Base-by-base conservation (phyloP, 2,113 vertebrate species). In the Cathartes aura region DNA sequence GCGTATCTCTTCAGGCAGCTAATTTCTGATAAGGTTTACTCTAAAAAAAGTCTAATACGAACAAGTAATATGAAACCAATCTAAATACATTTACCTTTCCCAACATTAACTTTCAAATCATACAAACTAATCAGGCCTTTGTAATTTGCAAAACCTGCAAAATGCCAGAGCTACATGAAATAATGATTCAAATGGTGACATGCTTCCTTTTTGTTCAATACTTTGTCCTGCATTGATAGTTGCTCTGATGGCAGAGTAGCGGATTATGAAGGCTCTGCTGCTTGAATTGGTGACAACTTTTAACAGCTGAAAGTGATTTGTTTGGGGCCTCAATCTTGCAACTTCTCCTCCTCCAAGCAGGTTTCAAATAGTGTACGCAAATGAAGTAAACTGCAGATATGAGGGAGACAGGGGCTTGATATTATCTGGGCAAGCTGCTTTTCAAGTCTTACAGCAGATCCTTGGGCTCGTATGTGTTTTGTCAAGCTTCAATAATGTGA, bases 401-500 rank as follows among this genome's bases (percentile, higher is more conserved):
- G 63, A 89, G 12, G 5, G 27, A 91, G 62, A 76, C 0, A 0
- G 15, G 9, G 30, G 6, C 32, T 86, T 62, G 82, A 73, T 80
- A 36, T n/a, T 90, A 86, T 88, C 88, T 88, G 45, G 26, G 29
- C 47, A 94, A 92, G 42, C 18, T 58, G 71, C 32, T 92, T 92
- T 82, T 88, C 74, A 80, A 92, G 50, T 24, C 72, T 86, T 73
- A 76, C 48, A 86, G 85, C 71, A 95, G 62, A 92, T 96, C 82
- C n/a, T 92, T 92, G 88, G 79, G 90, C n/a, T 73, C 34, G 3
- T n/a, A 40, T 24, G 38, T 80, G 45, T 70, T 95, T 86, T 90
- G 38, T 90, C 71, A 76, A 93, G 82, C 42, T 88, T 88, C 74
- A 96, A 83, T 92, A 83, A 95, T 86, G n/a, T 76, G 74, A 94